Conservation (phyloP, 35 echinoderm and acorn worm species). For the Heliocidaris erythrogramma region DNA sequence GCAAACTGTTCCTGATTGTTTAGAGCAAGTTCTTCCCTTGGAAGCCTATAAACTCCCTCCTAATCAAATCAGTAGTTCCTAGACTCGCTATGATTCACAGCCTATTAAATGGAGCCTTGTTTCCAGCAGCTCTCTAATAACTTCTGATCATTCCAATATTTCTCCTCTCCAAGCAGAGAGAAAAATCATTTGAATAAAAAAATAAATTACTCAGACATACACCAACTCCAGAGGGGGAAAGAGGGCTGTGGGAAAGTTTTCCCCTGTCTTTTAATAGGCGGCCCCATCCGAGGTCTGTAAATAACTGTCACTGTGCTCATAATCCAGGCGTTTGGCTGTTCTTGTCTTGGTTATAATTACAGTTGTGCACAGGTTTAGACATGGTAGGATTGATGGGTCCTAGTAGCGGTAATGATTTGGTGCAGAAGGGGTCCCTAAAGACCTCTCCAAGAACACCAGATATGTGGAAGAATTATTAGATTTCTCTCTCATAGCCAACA, state of each 20-base stretch:
- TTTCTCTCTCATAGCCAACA: conserved; percentile 3
- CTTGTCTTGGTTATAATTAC: conserved; percentile 48
- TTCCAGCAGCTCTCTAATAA: conserved; percentile 32
- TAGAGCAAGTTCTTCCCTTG: not conserved
- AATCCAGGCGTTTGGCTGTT: not conserved
- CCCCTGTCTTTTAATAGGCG: conserved; percentile 14
- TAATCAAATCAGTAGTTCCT: conserved; percentile 20
- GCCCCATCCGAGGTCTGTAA: conserved; percentile 34
- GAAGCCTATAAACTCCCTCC: conserved; percentile 20
- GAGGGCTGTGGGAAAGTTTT: conserved; percentile 31
- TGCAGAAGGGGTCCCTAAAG: not conserved
- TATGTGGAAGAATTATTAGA: not conserved
- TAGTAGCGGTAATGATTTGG: not conserved
- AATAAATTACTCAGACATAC: conserved; percentile 18
- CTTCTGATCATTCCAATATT: conserved; percentile 22
- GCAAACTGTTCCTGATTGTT: conserved; percentile 9
- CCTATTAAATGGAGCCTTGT: conserved; percentile 13
- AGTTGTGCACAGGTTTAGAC: conserved; percentile 1
- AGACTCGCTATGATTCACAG: not conserved
- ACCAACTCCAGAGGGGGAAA: not conserved
- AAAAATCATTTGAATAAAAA: conserved; percentile 20
- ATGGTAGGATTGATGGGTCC: not conserved
- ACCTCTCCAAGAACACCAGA: not conserved
- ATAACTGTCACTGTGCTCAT: conserved; percentile 41
- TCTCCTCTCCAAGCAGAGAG: not conserved